Base-by-base conservation (phyloP, 2,113 vertebrate genomes). In the Acrocephalus kingi region DNA sequence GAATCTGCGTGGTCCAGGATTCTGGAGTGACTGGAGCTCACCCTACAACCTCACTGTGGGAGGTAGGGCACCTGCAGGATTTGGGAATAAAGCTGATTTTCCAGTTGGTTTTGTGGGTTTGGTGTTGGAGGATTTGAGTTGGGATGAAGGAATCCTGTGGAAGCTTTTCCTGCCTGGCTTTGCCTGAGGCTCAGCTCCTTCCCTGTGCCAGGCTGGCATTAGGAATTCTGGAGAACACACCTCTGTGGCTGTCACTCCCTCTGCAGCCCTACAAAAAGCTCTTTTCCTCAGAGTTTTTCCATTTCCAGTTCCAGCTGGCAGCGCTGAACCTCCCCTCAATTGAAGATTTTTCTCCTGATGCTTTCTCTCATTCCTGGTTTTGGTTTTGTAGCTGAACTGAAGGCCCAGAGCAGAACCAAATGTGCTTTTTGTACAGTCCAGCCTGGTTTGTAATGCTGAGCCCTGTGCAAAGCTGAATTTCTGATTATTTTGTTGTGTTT, bases 1-100 rank as follows among this genome's bases (percentile, higher is more conserved):
- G 83, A 89, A 92, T 16, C 83, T 37, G 10, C 86, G 23, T 6
- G 92, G 96, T 7, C 96, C 96, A 4, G 98, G 98, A 2, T 31
- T 98, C 93, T 99, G 99, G 99, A 99, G 99, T 55, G 96, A 98
- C 45, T 99, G 99, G 99, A 99, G 99, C 71, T 37, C 87, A 2
- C 96, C 98, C 0, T 92, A 97, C 43, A 78, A 96, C 30, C 97
- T 99, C 83, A 96, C 54, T 23, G 73, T 98, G 25, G 94, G 97
- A 97, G 98, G 99, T 99, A 96, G 95, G 98, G 87, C 37, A 6
- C 0, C 1, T 12, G 68, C 59, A 39, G 31, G 11, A 6, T 35
- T 43, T 37, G 15, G 78, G 56, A 8, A 25, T 4, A 20, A 37
- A 71, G 22, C 21, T 49, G 35, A 4, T 39, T 62, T 39, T 15